Conservation (phyloP, 2,888 invertebrate species). For the Drosophila kokeensis region DNA sequence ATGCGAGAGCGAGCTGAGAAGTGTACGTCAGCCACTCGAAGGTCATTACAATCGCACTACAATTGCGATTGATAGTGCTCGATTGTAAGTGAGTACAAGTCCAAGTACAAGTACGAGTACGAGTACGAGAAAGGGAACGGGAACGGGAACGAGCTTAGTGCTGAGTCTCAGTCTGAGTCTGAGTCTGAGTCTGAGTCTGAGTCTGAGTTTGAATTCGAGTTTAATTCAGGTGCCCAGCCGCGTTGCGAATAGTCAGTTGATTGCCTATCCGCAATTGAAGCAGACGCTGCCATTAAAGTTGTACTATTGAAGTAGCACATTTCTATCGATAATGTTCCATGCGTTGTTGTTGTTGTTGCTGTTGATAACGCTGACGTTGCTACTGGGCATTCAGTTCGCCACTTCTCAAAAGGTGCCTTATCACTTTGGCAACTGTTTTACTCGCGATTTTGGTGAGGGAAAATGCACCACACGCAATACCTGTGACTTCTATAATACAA, state of each 20-base stretch:
- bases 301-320: not conserved
- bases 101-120: not conserved
- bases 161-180: not conserved
- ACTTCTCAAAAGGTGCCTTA: not conserved
- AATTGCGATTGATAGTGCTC: constrained; percentile 11
- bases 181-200: not conserved
- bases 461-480: constrained; percentile 35
- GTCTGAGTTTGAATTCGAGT: not conserved
- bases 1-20: constrained; percentile 5
- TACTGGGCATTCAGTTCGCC: constrained; percentile 5
- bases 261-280: constrained; percentile 32
- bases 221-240: constrained; percentile 3
- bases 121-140: not conserved
- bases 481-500: constrained; percentile 45
- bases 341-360: not conserved
- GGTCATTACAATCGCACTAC: constrained; percentile 9
- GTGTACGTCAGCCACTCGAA: constrained; percentile 8
- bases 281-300: constrained; percentile 4
- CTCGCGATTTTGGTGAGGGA: constrained; percentile 47
- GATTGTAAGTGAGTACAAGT: not conserved
- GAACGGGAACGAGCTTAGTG: not conserved
- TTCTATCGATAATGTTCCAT: not conserved
- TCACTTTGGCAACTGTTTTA: constrained; percentile 55
- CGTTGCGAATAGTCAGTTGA: constrained; percentile 55
- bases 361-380: constrained; percentile 4